phyloP scores from a whole-genome alignment of 2,113 vertebrate genomes.

The Rutilus rutilus region DNA sequence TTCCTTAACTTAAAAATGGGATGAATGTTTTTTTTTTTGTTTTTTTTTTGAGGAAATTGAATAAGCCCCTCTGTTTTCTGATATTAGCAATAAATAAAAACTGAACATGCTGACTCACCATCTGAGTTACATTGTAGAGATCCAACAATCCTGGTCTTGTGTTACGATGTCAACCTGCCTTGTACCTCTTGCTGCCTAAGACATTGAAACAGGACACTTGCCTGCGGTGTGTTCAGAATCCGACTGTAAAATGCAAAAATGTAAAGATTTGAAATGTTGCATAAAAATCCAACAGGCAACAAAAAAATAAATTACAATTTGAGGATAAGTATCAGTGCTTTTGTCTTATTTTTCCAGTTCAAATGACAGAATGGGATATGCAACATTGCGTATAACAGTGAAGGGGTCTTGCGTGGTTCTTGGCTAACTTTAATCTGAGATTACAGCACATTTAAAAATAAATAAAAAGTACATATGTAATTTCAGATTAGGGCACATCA shows the following conservation, averaged over 20 bases:
- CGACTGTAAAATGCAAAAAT: constrained; percentile 40
- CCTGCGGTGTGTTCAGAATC: constrained; percentile 51
- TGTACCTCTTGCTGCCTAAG: constrained; percentile 71
- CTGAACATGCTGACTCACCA: constrained; percentile 32
- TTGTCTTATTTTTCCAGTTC: constrained; percentile 46
- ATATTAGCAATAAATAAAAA: constrained; percentile 76
- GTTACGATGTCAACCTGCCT: constrained; percentile 70
- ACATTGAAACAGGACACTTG: constrained; percentile 56
- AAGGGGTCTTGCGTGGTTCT: constrained; percentile 65
- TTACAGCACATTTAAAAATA: constrained; percentile 48
- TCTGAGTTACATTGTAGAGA: constrained; percentile 46
- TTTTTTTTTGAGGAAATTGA: constrained; percentile 40
- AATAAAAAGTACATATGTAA: neutral
- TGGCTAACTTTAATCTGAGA: constrained; percentile 63
- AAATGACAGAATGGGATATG: constrained; percentile 73
- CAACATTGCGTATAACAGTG: constrained; percentile 69
- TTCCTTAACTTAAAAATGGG: constrained; percentile 61
- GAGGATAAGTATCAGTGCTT: constrained; percentile 33
- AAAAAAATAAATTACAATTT: constrained; percentile 21
- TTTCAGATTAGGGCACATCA: constrained; percentile 57
- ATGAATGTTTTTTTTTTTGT: constrained; percentile 20
- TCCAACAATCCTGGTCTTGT: constrained; percentile 66
- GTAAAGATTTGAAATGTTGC: no score
- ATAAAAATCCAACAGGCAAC: neutral
- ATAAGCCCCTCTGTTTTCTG: constrained; percentile 58